phyloP scores from a whole-genome alignment of 1,140 invertebrate genomes.

The Colletes latitarsis region DNA sequence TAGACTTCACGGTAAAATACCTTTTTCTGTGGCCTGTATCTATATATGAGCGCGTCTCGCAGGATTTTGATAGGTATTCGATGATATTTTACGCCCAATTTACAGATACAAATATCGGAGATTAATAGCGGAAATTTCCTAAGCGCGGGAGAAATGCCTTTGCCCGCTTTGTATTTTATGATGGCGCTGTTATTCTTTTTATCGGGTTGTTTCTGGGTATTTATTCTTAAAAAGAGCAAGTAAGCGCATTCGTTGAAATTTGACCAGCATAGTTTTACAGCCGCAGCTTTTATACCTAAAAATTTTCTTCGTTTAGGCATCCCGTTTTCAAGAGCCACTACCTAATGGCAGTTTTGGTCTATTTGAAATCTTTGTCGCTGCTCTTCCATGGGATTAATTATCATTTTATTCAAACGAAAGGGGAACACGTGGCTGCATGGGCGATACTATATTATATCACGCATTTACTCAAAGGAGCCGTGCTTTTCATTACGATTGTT shows the following conservation, averaged over 20 bases:
- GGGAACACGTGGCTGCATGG: slow-evolving; percentile 97
- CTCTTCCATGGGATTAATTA: slow-evolving; percentile 98
- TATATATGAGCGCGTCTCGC: too few species aligned
- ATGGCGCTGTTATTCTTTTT: slow-evolving; percentile 95
- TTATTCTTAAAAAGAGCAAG: slow-evolving; percentile 92
- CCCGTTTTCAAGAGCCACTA: slow-evolving; percentile 98
- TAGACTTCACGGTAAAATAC: slow-evolving; percentile 85
- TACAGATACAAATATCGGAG: slow-evolving; percentile 91
- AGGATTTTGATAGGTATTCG: background rate
- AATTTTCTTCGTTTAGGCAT: slow-evolving; percentile 81
- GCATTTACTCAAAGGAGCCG: slow-evolving; percentile 96
- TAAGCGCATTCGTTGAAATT: slow-evolving; percentile 75
- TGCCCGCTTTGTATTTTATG: slow-evolving; percentile 95
- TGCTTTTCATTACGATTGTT: slow-evolving; percentile 97
- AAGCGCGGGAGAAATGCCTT: slow-evolving; percentile 98
- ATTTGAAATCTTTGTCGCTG: slow-evolving; percentile 94
- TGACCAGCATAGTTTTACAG: background rate
- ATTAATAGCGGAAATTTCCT: slow-evolving; percentile 94
- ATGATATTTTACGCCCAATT: background rate
- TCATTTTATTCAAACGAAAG: slow-evolving; percentile 96
- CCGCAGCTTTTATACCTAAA: too few species aligned
- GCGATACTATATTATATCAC: slow-evolving; percentile 98
- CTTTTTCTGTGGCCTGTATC: background rate
- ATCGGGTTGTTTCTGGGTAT: slow-evolving; percentile 95
- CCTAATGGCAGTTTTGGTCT: slow-evolving; percentile 97